Evolutionary conservation across 2,797 vertebrate genomes (phyloP), one percentile per base, ranked within the genome.

Genomic region (Gallinago solitaria): DNA sequence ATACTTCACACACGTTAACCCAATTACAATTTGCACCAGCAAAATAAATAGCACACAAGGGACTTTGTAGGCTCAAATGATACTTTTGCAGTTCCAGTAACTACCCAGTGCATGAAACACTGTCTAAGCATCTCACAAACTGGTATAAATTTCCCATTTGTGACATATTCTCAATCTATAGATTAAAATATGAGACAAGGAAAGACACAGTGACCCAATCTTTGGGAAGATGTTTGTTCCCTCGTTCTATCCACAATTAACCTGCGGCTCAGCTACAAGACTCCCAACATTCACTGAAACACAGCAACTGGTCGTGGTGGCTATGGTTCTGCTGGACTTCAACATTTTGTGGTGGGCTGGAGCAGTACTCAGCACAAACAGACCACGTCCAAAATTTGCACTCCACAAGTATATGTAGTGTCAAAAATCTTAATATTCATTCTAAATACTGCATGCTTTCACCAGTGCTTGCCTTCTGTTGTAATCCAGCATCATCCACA

Each of bases 181-280:
- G 81, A 33, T 9, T 53, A 9, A 84, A 71, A 82, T 10, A n/a
- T 9, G 43, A 89, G 71, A 79, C 45, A 35, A 54, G 32, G 47
- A 50, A 23, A 87, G 71, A 45, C 48, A 35, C 37, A 9, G 45
- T 43, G 82, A 85, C 71, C 50, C 28, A 35, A 37, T 16, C 45
- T 8, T 9, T 48, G 53, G 39, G 54, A 78, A 76, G 18, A 20
- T 28, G 10, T 8, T 11, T 2, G 3, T 3, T 21, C 10, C 0
- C 41, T 61, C 3, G 0, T 48, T 8, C 21, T 9, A 51, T 4
- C 28, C 0, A 2, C 8, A 16, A 50, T 15, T 67, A 71, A 14
- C 6, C 23, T 23, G 3, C 15, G 25, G 35, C 23, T 28, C 37
- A 47, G 25, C 43, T 16, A 8, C 37, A 48, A 53, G 27, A 19